phyloP scores from a whole-genome alignment of 1,140 invertebrate species.

The Zaprionus tsacasi region DNA sequence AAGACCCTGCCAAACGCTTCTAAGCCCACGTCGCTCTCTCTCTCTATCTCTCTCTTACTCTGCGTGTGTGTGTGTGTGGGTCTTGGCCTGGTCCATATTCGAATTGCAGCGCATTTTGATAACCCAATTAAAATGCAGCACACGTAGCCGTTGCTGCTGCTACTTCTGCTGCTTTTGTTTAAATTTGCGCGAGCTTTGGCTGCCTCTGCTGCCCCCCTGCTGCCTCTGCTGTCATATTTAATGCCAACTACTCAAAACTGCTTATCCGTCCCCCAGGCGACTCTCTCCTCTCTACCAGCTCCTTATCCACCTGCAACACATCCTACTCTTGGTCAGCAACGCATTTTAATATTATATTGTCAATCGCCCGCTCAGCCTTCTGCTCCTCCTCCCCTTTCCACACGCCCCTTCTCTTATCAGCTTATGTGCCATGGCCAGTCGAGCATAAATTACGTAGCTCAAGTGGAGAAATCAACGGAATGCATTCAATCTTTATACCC shows the following conservation, averaged over 20 bases:
- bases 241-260: conserved; percentile 44
- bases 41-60: no score
- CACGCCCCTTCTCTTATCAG: conserved; percentile 38
- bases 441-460: conserved; percentile 67
- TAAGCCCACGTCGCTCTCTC: conserved; percentile 29
- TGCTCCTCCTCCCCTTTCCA: neutral
- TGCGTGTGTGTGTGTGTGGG: conserved; percentile 16
- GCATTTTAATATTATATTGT: conserved; percentile 78
- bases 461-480: conserved; percentile 1
- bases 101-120: conserved; percentile 33
- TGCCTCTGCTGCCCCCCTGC: conserved; percentile 58
- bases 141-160: conserved; percentile 42
- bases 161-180: conserved; percentile 47
- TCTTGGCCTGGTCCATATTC: conserved; percentile 18
- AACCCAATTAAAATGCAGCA: conserved; percentile 48
- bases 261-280: neutral
- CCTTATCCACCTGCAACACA: neutral
- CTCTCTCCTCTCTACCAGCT: neutral
- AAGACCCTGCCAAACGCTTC: conserved; percentile 53
- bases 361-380: conserved; percentile 53
- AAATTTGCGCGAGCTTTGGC: conserved; percentile 71
- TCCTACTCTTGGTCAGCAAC: conserved; percentile 41
- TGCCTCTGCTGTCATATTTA: conserved; percentile 74
- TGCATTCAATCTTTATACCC: no score
- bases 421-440: conserved; percentile 66